A percentile compares a stretch with the other conserved stretches of the same genome.
Conservation (phyloP, 1,140 invertebrate genomes). For the Drosophila tropicalis region DNA sequence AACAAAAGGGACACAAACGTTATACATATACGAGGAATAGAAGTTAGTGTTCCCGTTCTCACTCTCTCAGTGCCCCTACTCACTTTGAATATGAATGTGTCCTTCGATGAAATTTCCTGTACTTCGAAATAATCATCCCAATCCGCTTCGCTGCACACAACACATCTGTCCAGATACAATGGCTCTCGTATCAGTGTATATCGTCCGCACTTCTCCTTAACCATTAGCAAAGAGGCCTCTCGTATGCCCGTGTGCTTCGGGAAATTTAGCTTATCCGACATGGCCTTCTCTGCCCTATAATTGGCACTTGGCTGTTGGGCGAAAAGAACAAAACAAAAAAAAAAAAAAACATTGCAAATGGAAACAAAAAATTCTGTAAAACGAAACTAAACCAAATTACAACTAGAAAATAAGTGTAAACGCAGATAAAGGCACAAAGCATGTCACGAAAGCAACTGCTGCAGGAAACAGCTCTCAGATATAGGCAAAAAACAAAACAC, state of each 20-base stretch:
- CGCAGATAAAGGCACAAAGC: constrained; percentile 58
- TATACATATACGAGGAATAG: constrained; percentile 6
- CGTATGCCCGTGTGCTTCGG: constrained; percentile 88
- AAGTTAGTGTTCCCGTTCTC: constrained; percentile 13
- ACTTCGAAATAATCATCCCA: constrained; percentile 97
- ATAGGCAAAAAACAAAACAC: constrained; percentile 20
- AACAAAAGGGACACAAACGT: constrained; percentile 37
- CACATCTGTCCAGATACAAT: constrained; percentile 94
- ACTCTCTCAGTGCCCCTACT: constrained; percentile 46
- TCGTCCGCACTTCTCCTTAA: constrained; percentile 95
- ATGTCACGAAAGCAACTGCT: constrained; percentile 62
- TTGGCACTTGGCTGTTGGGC: constrained; percentile 84
- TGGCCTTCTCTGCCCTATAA: constrained; percentile 84
- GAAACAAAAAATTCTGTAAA: constrained; percentile 70
- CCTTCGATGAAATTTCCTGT: constrained; percentile 95
- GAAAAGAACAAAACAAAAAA: constrained; percentile 26
- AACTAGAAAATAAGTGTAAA: constrained; percentile 45
- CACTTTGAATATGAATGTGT: constrained; percentile 97
- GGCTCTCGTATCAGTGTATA: constrained; percentile 94
- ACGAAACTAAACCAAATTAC: constrained; percentile 78
- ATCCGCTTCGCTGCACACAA: constrained; percentile 94
- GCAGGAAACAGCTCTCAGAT: constrained; percentile 56
- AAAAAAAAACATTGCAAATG: constrained; percentile 26
- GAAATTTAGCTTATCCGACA: constrained; percentile 84
- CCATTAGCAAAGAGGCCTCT: constrained; percentile 93